These are phyloP conservation scores for Philonicus albiceps DNA, from an alignment of 2,888 invertebrate species.

Conservation along the genomic window DNA sequence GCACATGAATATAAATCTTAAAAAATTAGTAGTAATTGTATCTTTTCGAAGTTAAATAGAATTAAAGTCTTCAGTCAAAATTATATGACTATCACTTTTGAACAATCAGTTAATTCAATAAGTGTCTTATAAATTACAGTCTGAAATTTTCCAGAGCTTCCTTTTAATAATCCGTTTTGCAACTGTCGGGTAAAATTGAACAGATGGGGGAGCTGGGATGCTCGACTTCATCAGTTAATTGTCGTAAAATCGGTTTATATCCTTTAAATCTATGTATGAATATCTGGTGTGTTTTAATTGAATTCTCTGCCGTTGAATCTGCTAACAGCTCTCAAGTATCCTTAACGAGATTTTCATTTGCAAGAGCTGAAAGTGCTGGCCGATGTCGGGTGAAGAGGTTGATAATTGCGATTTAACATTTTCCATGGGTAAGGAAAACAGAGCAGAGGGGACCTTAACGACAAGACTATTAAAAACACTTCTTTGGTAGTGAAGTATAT, in stretches of 20 bases:
- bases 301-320: background rate
- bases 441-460: background rate
- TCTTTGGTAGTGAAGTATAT: background rate
- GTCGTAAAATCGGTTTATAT: background rate
- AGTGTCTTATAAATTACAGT: background rate
- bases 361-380: background rate
- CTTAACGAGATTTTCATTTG: background rate
- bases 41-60: too few relatives aligned
- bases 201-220: background rate
- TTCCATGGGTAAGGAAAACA: background rate
- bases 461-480: background rate
- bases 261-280: background rate
- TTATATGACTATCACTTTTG: too few relatives aligned
- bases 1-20: too few relatives aligned
- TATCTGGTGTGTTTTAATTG: background rate
- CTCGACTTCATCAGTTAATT: background rate
- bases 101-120: background rate
- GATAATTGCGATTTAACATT: background rate
- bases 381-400: background rate
- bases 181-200: background rate
- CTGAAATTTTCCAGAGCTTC: background rate
- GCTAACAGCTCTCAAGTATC: background rate
- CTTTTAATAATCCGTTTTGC: background rate
- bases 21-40: too few relatives aligned
- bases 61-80: too few relatives aligned